Percentiles rank a stretch among this genome's conserved stretches.
Evolutionary conservation across 2,113 vertebrate species (phyloP).

Genomic region (Brienomyrus longianalis): DNA sequence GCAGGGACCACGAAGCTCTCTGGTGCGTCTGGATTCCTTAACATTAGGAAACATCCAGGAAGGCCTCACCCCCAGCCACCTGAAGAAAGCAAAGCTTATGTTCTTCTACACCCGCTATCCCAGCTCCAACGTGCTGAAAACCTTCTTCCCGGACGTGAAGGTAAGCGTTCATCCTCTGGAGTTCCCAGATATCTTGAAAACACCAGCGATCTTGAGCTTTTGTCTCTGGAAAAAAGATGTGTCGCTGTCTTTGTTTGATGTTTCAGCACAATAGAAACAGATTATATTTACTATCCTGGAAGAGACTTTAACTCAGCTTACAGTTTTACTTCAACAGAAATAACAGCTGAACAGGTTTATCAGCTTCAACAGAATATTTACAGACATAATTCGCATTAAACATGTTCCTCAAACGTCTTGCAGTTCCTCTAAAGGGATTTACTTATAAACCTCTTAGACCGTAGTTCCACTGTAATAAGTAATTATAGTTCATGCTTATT

Average conservation of each 20-base stretch:
- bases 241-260: neutral
- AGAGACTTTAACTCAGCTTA: neutral
- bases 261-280: neutral
- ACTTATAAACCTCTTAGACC: neutral
- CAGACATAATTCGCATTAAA: neutral
- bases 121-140: constrained; percentile 84
- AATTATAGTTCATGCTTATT: neutral
- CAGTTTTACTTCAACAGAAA: neutral
- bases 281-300: neutral
- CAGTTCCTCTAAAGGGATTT: neutral
- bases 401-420: neutral
- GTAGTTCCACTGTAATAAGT: neutral
- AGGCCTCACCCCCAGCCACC: constrained; percentile 78
- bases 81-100: constrained; percentile 97
- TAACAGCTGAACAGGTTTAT: neutral
- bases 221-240: neutral
- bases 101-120: constrained; percentile 97
- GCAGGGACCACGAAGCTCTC: neutral
- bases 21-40: constrained; percentile 59
- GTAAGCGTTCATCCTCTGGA: constrained; percentile 49
- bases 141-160: constrained; percentile 89
- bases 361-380: neutral
- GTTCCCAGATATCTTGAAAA: neutral
- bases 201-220: neutral
- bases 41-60: constrained; percentile 77